Base-by-base conservation (phyloP, 2,888 invertebrate species). In the Rotaria magnacalcarata region DNA sequence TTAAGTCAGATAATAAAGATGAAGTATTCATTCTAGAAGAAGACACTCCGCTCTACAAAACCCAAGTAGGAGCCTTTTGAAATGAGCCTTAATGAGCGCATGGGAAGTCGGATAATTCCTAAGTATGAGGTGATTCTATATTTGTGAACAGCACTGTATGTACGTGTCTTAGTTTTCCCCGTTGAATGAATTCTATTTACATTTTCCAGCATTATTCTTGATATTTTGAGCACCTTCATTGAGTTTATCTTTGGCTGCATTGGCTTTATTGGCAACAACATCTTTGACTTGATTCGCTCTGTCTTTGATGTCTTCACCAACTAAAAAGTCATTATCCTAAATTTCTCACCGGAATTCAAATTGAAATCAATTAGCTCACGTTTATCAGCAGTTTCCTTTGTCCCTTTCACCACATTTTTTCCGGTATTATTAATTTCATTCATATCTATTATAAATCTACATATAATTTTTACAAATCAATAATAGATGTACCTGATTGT, bases 361-460 rank as follows among this genome's bases (percentile, higher is more conserved):
- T 47, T 10, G 52, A 60, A 21, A 60, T 60, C 7, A 2, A 60
- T n/a, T 8, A 2, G 27, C 60, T 11, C 11, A 60, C 60, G n/a
- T 60, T 60, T 60, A 56, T 56, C 56, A 21, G 24, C 5, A 21
- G 21, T 7, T 19, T 56, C 19, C n/a, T 60, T 60, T 27, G 60
- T 8, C n/a, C 24, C 58, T 58, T 24, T 21, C 8, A 7, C n/a
- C 8, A 21, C 24, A 10, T 27, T 60, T 24, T 60, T n/a, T 27
- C 60, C 60, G n/a, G n/a, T 8, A n/a, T 60, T n/a, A 60, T 60
- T n/a, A 60, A n/a, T n/a, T 60, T 60, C n/a, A n/a, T 60, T 60
- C 10, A n/a, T 10, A n/a, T 10, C 60, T 60, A 60, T 60, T 10
- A 3, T 52, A 8, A 52, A 52, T 52, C 3, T 16, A 52, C 3